Percentiles rank a stretch among this genome's conserved stretches.
These are phyloP conservation scores for Caenorhabditis imperialis DNA, from an alignment of 2,888 invertebrate species.

Conservation along the genomic window DNA sequence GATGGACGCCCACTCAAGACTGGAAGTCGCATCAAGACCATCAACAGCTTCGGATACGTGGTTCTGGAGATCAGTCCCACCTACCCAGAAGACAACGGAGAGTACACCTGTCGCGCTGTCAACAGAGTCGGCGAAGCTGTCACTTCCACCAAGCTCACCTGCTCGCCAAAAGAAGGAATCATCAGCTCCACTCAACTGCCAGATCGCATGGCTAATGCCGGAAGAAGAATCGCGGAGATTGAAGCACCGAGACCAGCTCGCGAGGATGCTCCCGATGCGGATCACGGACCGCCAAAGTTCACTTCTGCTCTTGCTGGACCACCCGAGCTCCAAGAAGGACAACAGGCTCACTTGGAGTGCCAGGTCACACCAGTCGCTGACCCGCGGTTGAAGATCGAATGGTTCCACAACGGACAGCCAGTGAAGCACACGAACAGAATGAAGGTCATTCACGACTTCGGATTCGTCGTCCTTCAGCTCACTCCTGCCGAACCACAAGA, in stretches of 20 bases:
- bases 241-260: constrained; percentile 70
- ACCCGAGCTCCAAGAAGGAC: constrained; percentile 91
- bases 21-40: constrained; percentile 93
- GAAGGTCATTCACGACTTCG: constrained; percentile 88
- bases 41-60: constrained; percentile 97
- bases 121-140: constrained; percentile 83
- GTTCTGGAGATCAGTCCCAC: constrained; percentile 95
- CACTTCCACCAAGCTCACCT: constrained; percentile 89
- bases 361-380: constrained; percentile 93
- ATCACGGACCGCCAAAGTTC: constrained; percentile 86
- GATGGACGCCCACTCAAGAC: constrained; percentile 92
- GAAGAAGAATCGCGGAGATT: constrained; percentile 80
- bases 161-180: constrained; percentile 88
- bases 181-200: constrained; percentile 92
- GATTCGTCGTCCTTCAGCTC: constrained; percentile 92
- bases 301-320: constrained; percentile 87
- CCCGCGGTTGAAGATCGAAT: constrained; percentile 81
- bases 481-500: constrained; percentile 91
- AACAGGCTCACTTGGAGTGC: constrained; percentile 96
- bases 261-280: constrained; percentile 83
- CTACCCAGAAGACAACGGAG: constrained; percentile 87
- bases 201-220: constrained; percentile 86
- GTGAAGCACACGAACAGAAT: constrained; percentile 83
- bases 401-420: constrained; percentile 87
- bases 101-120: constrained; percentile 70